Conservation (phyloP, 2,888 invertebrate species). For the Adelognathus sp. region DNA sequence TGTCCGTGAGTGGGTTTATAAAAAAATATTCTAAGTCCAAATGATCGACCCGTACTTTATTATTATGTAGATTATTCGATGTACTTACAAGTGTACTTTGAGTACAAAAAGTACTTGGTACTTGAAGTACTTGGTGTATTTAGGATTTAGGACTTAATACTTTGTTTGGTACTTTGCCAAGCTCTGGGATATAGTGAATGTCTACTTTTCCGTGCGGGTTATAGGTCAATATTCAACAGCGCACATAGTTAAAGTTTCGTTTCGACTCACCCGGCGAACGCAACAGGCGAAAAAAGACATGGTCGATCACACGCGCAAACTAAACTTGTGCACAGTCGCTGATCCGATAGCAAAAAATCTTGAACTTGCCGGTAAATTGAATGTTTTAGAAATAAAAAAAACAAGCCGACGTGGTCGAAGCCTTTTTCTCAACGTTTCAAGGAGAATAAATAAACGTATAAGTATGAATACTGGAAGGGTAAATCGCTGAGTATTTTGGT, state of each 20-base stretch:
- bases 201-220: no score
- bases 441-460: neutral
- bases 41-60: no score
- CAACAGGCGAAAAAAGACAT: conserved; percentile 77
- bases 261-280: conserved; percentile 75
- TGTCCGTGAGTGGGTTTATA: no score
- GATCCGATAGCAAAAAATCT: neutral
- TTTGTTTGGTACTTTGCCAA: no score
- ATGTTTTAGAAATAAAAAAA: neutral
- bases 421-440: neutral
- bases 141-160: no score
- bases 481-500: no score
- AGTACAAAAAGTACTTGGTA: no score
- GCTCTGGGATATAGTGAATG: no score
- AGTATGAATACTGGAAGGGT: neutral
- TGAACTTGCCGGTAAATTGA: neutral
- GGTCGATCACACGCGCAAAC: neutral
- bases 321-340: neutral
- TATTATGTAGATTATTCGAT: no score
- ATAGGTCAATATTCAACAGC: neutral
- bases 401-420: neutral
- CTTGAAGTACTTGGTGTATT: no score
- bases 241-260: conserved; percentile 8
- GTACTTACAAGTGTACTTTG: no score
- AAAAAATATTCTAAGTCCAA: no score